Percentiles rank a stretch among this genome's conserved stretches.
These are phyloP conservation scores for Gallinago jamesoni DNA, from an alignment of 2,113 vertebrate genomes.

Conservation along the genomic window DNA sequence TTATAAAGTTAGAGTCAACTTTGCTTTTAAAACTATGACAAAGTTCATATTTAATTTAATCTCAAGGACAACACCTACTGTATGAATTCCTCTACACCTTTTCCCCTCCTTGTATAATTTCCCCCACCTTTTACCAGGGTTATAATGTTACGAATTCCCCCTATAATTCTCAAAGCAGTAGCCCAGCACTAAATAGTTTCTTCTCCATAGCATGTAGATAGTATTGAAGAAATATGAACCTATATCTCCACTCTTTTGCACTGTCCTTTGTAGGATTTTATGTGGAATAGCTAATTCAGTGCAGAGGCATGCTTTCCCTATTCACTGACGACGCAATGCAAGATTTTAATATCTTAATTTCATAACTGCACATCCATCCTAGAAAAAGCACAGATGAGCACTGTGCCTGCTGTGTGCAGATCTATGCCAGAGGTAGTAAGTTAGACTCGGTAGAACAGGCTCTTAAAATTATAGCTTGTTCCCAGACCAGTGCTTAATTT, in stretches of 20 bases:
- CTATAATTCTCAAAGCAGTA: background rate
- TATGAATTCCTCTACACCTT: background rate
- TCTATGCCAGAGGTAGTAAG: background rate
- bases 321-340: background rate
- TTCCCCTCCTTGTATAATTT: fast-evolving
- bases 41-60: background rate
- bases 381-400: background rate
- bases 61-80: background rate
- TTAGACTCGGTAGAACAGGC: background rate
- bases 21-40: background rate
- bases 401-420: background rate
- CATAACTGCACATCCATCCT: background rate
- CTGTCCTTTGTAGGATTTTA: background rate
- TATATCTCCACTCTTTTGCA: background rate
- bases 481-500: background rate
- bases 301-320: fast-evolving
- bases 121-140: background rate
- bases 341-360: background rate
- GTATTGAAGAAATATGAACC: background rate
- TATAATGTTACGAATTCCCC: background rate
- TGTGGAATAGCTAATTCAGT: background rate
- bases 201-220: background rate
- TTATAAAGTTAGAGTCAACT: background rate
- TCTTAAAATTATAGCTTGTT: background rate
- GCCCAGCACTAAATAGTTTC: background rate